These are phyloP conservation scores for Serrognathus titanus DNA, from an alignment of 2,888 invertebrate species.

Conservation along the genomic window DNA sequence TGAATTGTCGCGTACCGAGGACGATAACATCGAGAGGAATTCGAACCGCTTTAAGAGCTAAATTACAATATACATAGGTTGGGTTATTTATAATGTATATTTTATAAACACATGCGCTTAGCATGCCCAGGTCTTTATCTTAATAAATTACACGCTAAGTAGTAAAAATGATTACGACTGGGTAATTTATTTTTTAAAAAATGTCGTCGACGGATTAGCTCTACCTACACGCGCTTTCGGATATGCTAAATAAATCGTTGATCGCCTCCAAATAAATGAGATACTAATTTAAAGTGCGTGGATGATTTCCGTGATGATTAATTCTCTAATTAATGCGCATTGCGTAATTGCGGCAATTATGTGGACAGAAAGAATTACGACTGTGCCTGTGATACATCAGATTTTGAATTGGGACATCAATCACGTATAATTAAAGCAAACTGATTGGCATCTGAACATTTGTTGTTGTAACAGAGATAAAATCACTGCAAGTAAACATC, in stretches of 20 bases:
- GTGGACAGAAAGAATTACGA: too few species aligned
- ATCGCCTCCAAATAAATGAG: background rate
- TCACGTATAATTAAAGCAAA: too few species aligned
- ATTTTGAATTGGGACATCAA: too few species aligned
- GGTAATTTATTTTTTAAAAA: slow-evolving; percentile 15
- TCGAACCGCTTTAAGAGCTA: slow-evolving; percentile 3
- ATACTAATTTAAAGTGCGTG: too few species aligned
- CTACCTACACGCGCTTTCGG: slow-evolving; percentile 18
- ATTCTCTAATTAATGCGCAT: too few species aligned
- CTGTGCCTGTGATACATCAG: too few species aligned
- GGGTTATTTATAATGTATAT: slow-evolving; percentile 13
- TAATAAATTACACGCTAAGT: slow-evolving; percentile 12
- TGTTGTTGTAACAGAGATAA: too few species aligned
- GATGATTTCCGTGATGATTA: too few species aligned
- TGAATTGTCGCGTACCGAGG: slow-evolving; percentile 12
- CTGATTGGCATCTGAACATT: too few species aligned
- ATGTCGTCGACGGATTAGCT: slow-evolving; percentile 15
- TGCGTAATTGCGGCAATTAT: too few species aligned
- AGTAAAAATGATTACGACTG: slow-evolving; percentile 7
- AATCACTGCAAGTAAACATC: too few species aligned
- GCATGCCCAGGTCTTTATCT: background rate
- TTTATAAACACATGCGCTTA: slow-evolving; percentile 11
- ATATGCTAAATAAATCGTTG: slow-evolving; percentile 20
- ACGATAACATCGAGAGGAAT: slow-evolving; percentile 2
- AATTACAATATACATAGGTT: slow-evolving; percentile 7